Evolutionary conservation across 2,113 vertebrate species (phyloP).

Genomic region (Tyrannus savana): DNA sequence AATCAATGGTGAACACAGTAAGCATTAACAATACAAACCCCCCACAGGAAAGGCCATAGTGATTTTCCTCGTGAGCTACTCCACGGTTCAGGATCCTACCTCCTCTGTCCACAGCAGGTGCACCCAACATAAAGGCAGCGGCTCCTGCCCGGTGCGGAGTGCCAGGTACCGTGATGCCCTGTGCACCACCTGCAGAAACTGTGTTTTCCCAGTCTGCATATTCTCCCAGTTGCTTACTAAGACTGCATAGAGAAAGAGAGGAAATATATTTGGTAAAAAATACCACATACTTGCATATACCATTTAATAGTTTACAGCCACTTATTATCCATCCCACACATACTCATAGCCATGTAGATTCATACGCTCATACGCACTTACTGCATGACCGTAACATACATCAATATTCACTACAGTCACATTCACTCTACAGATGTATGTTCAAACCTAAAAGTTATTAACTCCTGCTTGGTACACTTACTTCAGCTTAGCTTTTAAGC

Average conservation of each 20-base stretch:
- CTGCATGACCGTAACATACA: neutral
- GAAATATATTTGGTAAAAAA: neutral
- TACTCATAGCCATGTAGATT: neutral
- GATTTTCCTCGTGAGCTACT: neutral
- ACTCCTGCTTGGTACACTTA: neutral
- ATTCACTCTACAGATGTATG: neutral
- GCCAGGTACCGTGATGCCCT: neutral
- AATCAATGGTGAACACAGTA: fast-evolving
- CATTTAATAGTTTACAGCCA: neutral
- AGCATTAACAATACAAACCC: neutral
- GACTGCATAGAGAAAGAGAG: slow-evolving; percentile 60
- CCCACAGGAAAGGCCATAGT: neutral
- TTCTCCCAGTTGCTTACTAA: slow-evolving; percentile 82
- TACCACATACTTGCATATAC: neutral
- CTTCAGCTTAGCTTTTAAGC: neutral
- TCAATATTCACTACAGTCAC: neutral
- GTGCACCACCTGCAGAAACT: slow-evolving; percentile 51
- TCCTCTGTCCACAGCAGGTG: slow-evolving; percentile 83
- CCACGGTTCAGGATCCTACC: slow-evolving; percentile 60
- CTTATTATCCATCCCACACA: neutral
- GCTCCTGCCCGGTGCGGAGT: slow-evolving; percentile 57
- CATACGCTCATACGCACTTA: neutral
- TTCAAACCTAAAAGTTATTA: neutral
- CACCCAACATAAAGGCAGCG: slow-evolving; percentile 75
- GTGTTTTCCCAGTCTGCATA: slow-evolving; percentile 67